These are phyloP conservation scores for Trachops cirrhosus DNA, from an alignment of 2,797 vertebrate genomes.

Conservation along the genomic window DNA sequence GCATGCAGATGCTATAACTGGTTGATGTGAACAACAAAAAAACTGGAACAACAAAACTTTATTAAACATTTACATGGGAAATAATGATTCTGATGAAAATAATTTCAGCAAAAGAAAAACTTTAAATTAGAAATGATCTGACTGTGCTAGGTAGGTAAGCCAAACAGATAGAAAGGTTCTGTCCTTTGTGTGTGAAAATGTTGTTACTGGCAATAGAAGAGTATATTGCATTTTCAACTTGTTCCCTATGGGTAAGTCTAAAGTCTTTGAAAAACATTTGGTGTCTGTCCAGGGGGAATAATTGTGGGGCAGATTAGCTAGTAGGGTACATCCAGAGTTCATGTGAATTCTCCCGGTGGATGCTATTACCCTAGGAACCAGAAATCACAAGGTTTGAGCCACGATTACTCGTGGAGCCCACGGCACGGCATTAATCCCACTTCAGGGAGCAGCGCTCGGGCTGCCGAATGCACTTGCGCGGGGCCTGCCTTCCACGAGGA, in stretches of 20 bases:
- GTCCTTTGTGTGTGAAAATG: neutral
- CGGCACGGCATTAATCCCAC: accelerated
- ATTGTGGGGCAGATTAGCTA: too few relatives aligned
- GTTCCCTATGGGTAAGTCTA: neutral
- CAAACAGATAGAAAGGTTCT: neutral
- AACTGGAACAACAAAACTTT: neutral
- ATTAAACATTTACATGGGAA: neutral
- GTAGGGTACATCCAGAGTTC: neutral
- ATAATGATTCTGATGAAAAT: neutral
- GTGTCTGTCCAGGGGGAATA: neutral
- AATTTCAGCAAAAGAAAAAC: neutral
- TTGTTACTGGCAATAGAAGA: neutral
- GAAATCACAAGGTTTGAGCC: neutral
- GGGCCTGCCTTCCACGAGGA: neutral
- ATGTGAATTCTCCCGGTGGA: neutral
- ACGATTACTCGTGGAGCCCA: accelerated
- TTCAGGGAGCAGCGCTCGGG: neutral
- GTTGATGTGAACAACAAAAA: neutral
- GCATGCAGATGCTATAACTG: neutral
- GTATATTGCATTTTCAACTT: neutral
- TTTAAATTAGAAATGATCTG: neutral
- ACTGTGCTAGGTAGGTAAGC: neutral
- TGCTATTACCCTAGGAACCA: neutral
- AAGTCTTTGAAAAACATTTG: neutral
- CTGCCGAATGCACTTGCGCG: accelerated